Evolutionary conservation across 92 coral and sea anemone species (phyloP).

Genomic region (Isaurus tuberculatus): DNA sequence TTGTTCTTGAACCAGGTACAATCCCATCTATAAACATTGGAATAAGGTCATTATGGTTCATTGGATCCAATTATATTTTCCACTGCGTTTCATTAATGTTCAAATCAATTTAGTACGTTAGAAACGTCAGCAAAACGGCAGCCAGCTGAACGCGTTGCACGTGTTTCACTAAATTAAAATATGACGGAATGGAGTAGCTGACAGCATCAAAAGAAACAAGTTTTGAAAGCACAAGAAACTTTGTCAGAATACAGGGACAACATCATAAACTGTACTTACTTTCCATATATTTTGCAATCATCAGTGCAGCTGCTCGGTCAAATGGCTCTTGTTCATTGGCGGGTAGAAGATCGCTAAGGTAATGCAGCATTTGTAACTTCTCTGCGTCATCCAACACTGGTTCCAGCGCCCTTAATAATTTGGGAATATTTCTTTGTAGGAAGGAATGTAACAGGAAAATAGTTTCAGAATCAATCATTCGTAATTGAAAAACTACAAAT

Average conservation of each 20-base stretch:
- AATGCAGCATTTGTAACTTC: constrained; percentile 87
- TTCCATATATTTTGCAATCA: constrained; percentile 85
- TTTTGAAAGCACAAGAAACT: too few relatives aligned
- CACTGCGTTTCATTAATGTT: too few relatives aligned
- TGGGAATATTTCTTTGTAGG: constrained; percentile 70
- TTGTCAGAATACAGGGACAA: too few relatives aligned
- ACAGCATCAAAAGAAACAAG: too few relatives aligned
- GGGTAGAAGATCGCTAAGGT: constrained; percentile 92
- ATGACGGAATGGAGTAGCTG: too few relatives aligned
- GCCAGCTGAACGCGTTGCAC: too few relatives aligned
- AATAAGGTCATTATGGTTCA: neutral
- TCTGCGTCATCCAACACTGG: constrained; percentile 94
- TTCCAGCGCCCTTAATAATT: constrained; percentile 80
- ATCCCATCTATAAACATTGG: constrained; percentile 62
- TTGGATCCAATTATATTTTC: too few relatives aligned
- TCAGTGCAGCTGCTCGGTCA: constrained; percentile 90
- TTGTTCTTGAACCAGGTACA: constrained; percentile 69
- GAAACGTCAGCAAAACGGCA: too few relatives aligned
- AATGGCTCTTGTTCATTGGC: constrained; percentile 84
- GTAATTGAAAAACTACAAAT: neutral
- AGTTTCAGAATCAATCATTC: neutral
- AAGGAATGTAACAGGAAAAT: neutral
- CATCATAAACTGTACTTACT: constrained; percentile 61
- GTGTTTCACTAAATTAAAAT: too few relatives aligned
- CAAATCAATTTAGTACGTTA: too few relatives aligned